phyloP scores from a whole-genome alignment of 2,888 invertebrate species.

The Euproctis similis region DNA sequence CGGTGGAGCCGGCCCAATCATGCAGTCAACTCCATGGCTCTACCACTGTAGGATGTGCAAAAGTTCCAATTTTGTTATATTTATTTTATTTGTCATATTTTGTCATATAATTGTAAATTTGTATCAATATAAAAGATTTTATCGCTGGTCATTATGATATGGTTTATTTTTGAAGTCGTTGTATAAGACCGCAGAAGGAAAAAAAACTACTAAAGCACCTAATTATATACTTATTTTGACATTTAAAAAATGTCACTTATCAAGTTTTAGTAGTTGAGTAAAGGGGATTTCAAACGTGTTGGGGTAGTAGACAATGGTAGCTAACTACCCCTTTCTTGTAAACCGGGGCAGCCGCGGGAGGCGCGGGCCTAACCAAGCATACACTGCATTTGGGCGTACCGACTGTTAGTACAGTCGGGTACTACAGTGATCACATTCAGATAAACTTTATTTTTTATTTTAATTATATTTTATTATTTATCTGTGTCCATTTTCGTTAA shows the following conservation, averaged over 20 bases:
- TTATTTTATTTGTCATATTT: too few species aligned
- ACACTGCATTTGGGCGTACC: slow-evolving; percentile 63
- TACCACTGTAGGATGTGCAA: too few species aligned
- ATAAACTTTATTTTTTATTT: too few species aligned
- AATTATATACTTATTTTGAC: slow-evolving; percentile 29
- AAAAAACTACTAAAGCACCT: slow-evolving; percentile 24
- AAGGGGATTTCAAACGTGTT: slow-evolving; percentile 33
- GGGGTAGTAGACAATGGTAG: slow-evolving; percentile 67
- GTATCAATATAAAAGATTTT: background rate
- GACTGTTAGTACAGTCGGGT: slow-evolving; percentile 42
- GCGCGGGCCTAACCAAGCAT: slow-evolving; percentile 73
- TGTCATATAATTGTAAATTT: too few species aligned
- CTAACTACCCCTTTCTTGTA: slow-evolving; percentile 76
- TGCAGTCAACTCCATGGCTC: too few species aligned
- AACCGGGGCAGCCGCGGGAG: slow-evolving; percentile 47
- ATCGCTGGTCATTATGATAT: background rate
- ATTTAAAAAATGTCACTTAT: slow-evolving; percentile 39
- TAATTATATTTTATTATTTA: too few species aligned
- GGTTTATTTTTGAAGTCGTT: slow-evolving; percentile 5
- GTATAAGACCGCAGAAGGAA: slow-evolving; percentile 17
- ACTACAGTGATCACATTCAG: slow-evolving; percentile 16
- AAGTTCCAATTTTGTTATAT: too few species aligned
- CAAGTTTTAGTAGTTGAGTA: slow-evolving; percentile 26
- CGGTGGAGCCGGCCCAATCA: too few species aligned
- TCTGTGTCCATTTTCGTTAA: too few species aligned